These are phyloP conservation scores for Ceryle rudis DNA, from an alignment of 2,797 vertebrate genomes.

Conservation along the genomic window DNA sequence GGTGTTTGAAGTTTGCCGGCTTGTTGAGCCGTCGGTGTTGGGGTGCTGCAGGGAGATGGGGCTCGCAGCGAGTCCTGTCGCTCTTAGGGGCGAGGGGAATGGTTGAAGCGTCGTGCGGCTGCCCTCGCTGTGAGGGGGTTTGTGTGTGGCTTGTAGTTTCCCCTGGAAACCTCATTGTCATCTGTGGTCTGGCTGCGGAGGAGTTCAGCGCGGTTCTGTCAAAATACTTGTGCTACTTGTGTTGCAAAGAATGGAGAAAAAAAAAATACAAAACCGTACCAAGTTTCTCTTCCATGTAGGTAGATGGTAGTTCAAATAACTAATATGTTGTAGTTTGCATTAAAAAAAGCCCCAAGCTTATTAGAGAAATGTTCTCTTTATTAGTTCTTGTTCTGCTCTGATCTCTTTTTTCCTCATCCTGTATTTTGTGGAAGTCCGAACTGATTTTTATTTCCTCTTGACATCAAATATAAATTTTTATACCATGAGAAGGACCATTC, in stretches of 20 bases:
- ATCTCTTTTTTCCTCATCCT: accelerated
- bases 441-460: neutral
- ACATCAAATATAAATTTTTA: neutral
- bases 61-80: neutral
- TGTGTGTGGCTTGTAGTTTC: too few relatives aligned
- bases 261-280: too few relatives aligned
- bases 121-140: too few relatives aligned
- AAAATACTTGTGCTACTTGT: accelerated
- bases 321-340: accelerated
- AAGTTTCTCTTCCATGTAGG: neutral
- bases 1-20: neutral
- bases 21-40: too few relatives aligned
- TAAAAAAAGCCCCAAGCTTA: accelerated
- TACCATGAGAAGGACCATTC: accelerated
- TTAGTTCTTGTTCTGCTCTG: neutral
- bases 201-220: neutral
- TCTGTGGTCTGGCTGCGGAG: neutral
- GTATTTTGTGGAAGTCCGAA: neutral
- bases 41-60: neutral
- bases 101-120: neutral
- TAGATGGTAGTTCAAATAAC: accelerated
- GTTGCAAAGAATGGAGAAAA: accelerated
- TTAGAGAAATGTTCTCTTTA: neutral
- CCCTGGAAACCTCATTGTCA: accelerated
- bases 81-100: neutral